A percentile compares a stretch with the other conserved stretches of the same genome.
Evolutionary conservation across 2,113 vertebrate genomes (phyloP).

Genomic region (Scartelaos histophorus): DNA sequence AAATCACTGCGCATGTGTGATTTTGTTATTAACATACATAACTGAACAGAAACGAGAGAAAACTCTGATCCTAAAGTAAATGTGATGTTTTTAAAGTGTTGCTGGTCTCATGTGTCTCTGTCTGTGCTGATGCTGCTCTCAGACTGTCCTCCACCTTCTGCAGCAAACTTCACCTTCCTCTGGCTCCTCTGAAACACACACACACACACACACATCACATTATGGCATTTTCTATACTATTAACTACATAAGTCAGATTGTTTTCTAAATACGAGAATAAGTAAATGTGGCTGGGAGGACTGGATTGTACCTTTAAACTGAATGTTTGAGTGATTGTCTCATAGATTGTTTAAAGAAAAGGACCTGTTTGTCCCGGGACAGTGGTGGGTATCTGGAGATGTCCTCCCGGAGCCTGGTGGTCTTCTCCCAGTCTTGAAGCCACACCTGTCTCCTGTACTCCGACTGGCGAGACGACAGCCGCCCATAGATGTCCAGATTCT

Average conservation of each 20-base stretch:
- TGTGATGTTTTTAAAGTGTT: neutral
- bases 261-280: too few species aligned
- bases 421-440: constrained; percentile 75
- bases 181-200: constrained; percentile 42
- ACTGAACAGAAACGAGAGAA: neutral
- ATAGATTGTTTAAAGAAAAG: too few species aligned
- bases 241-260: too few species aligned
- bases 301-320: too few species aligned
- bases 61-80: too few species aligned
- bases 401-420: constrained; percentile 45
- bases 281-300: too few species aligned
- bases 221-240: neutral
- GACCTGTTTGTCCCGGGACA: constrained; percentile 55
- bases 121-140: constrained; percentile 13
- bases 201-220: neutral
- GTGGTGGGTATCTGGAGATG: constrained; percentile 68
- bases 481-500: constrained; percentile 76
- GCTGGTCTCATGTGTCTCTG: neutral
- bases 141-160: neutral
- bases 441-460: constrained; percentile 66
- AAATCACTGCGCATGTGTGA: too few species aligned
- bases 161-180: constrained; percentile 64
- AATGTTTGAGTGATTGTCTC: too few species aligned
- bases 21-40: too few species aligned
- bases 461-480: constrained; percentile 71